A percentile compares a stretch with the other conserved stretches of the same genome.
Evolutionary conservation across 2,797 vertebrate genomes (phyloP).

Genomic region (Austrolebias charrua): DNA sequence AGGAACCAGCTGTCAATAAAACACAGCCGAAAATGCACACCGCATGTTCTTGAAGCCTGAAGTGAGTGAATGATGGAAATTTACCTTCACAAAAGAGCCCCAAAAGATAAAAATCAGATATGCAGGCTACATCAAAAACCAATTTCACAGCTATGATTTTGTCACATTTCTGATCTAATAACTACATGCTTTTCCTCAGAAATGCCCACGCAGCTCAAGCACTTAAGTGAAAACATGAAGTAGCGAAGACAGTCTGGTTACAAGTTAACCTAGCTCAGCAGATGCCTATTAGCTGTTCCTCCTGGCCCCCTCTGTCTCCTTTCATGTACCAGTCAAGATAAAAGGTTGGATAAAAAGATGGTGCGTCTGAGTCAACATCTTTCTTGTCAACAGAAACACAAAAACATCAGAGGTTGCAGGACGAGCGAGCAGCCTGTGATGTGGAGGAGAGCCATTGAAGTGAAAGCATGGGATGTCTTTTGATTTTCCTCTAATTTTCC

Average conservation of each 20-base stretch:
- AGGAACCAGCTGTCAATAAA: constrained; percentile 42
- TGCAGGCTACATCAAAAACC: constrained; percentile 59
- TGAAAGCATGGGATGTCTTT: constrained; percentile 45
- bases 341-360: constrained; percentile 69
- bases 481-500: constrained; percentile 24
- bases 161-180: constrained; percentile 66
- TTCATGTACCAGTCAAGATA: constrained; percentile 66
- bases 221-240: constrained; percentile 53
- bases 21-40: constrained; percentile 9
- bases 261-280: constrained; percentile 67
- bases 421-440: constrained; percentile 61
- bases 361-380: constrained; percentile 68
- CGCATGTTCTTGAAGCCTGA: constrained; percentile 26
- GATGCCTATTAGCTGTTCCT: constrained; percentile 60
- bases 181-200: constrained; percentile 45
- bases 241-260: constrained; percentile 51
- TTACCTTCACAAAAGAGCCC: constrained; percentile 28
- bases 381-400: constrained; percentile 59
- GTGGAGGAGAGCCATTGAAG: constrained; percentile 60
- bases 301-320: constrained; percentile 50
- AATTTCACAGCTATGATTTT: constrained; percentile 69
- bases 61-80: constrained; percentile 31
- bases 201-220: constrained; percentile 46
- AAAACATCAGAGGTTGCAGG: constrained; percentile 69
- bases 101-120: constrained; percentile 52